These are phyloP conservation scores for Phenganax marumi DNA, from an alignment of 92 coral and sea anemone genomes.

Conservation along the genomic window DNA sequence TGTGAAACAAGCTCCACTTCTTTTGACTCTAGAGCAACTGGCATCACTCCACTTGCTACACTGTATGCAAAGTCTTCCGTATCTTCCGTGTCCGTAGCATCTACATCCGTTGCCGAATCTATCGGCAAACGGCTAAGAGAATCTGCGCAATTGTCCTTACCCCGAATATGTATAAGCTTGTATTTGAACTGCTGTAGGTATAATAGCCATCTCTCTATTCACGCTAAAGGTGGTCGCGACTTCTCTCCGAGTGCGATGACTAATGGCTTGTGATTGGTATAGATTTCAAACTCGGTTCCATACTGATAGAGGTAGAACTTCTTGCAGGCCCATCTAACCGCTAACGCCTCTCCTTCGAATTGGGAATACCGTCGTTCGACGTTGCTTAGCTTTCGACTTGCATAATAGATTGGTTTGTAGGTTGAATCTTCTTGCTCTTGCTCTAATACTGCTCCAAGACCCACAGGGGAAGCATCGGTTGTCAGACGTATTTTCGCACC, in stretches of 20 bases:
- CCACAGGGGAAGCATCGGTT: conserved; percentile 75
- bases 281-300: conserved; percentile 46
- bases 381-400: not conserved
- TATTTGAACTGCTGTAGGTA: not conserved
- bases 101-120: not conserved
- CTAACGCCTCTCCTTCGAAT: not conserved
- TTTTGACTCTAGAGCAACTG: not conserved
- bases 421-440: conserved; percentile 39
- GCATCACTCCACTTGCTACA: not conserved
- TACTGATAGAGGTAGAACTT: conserved; percentile 30
- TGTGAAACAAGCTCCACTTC: not conserved
- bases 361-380: conserved; percentile 3
- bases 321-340: conserved; percentile 12
- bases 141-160: not conserved
- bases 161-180: not conserved
- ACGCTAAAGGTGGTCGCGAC: conserved; percentile 53
- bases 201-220: conserved; percentile 57
- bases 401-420: not conserved
- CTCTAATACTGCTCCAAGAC: conserved; percentile 64
- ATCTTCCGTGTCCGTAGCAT: not conserved
- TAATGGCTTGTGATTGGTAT: conserved; percentile 60
- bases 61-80: conserved; percentile 1
- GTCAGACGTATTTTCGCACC: conserved; percentile 58
- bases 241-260: conserved; percentile 49
- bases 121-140: not conserved